phyloP scores from a whole-genome alignment of 1,140 invertebrate genomes.

The Saccostrea glomerata region DNA sequence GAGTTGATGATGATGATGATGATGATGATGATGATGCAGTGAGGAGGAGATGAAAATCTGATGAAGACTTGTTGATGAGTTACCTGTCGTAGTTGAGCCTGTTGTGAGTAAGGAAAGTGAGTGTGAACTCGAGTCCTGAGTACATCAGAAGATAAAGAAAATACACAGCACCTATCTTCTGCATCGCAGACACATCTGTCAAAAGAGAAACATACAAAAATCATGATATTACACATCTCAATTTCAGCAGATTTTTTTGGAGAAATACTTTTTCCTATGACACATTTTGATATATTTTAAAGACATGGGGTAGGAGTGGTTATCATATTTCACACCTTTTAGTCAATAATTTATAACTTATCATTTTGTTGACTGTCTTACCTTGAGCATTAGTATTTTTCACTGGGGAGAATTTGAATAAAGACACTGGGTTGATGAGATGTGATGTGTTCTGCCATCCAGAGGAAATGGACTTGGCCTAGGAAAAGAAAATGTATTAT shows the following conservation, averaged over 20 bases:
- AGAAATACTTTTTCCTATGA: too few species aligned
- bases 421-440: slow-evolving; percentile 86
- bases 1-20: too few species aligned
- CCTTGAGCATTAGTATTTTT: slow-evolving; percentile 76
- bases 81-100: slow-evolving; percentile 90
- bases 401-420: slow-evolving; percentile 83
- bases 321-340: too few species aligned
- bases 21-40: too few species aligned
- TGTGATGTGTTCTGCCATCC: slow-evolving; percentile 87
- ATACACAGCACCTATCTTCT: slow-evolving; percentile 90
- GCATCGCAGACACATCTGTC: slow-evolving; percentile 84
- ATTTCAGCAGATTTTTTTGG: too few species aligned
- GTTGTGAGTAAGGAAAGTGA: slow-evolving; percentile 97
- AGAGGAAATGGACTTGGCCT: slow-evolving; percentile 84
- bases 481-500: slow-evolving; percentile 72
- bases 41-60: too few species aligned
- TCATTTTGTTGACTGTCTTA: slow-evolving; percentile 55
- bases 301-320: too few species aligned
- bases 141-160: slow-evolving; percentile 98
- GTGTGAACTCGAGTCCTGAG: slow-evolving; percentile 97
- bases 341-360: background rate
- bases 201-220: slow-evolving; percentile 1
- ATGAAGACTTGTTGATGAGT: slow-evolving; percentile 16
- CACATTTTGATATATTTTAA: too few species aligned
- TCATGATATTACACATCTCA: background rate